Conservation (phyloP, 2,113 vertebrate genomes). For the Turdus rufiventris region DNA sequence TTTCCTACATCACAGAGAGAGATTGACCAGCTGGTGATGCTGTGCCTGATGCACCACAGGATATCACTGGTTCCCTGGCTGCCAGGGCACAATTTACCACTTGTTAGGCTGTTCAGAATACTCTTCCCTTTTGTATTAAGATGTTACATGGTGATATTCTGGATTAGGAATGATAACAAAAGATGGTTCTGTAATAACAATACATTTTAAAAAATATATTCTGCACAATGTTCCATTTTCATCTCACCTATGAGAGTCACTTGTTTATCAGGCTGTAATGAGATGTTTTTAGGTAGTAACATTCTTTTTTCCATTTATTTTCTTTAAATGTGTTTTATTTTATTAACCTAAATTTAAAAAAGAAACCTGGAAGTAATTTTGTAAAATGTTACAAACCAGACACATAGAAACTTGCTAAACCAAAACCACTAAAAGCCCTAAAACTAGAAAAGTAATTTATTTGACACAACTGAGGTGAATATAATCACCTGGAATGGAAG, state of each 20-base stretch:
- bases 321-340: background rate
- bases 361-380: background rate
- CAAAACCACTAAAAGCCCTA: background rate
- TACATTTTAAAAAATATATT: background rate
- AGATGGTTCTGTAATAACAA: rapidly evolving
- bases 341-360: background rate
- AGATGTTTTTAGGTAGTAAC: background rate
- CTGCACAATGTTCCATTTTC: background rate
- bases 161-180: background rate
- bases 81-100: background rate
- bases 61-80: background rate
- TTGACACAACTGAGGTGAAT: background rate
- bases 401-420: rapidly evolving
- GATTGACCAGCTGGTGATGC: background rate
- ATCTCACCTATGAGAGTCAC: background rate
- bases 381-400: background rate
- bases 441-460: background rate
- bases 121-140: background rate
- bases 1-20: background rate
- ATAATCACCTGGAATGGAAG: background rate
- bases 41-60: background rate
- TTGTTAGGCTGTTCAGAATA: background rate
- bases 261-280: background rate
- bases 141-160: background rate
- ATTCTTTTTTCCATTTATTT: rapidly evolving